Evolutionary conservation across 2,888 invertebrate species (phyloP), one percentile per base, ranked within the genome.

Genomic region (Urechis unicinctus): DNA sequence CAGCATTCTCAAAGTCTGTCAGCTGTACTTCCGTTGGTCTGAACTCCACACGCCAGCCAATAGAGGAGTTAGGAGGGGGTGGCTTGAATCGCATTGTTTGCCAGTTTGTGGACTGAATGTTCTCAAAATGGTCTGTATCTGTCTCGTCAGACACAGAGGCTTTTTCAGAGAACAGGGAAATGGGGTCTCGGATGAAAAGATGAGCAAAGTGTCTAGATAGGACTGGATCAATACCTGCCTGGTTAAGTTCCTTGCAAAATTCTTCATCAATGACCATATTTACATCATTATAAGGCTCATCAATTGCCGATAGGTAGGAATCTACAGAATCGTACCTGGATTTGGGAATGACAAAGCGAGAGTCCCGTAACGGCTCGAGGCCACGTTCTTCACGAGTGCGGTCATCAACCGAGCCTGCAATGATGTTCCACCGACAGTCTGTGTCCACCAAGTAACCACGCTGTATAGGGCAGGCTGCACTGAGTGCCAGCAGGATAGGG

Each of bases 41-140:
- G 82, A 99, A 99, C 82, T 99, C 98, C 1, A 99, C 98, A 65
- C 98, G 85, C 98, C 98, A 99, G 41, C 98, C 98, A 71, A 99
- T 98, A 50, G 90, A 83, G 6, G 93, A 91, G 77, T 93, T 88
- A 21, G 81, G 79, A 0, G 94, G 91, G 45, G 97, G 97, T 30
- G 96, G 96, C 81, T 98, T 98, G 81, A 98, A 98, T 43, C 78
- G 53, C 94, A 97, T 94, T 31, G 95, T 94, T 81, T 97, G 96
- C 97, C 97, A 97, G 81, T 97, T 97, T 29, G 97, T 97, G 0
- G 96, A 96, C 77, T 97, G 96, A 66, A 97, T 94, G 77, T 97
- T 97, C 90, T 99, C 98, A 81, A 99, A 99, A 79, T 98, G 98
- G 78, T 99, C 98, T 0, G 91, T 91, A 71, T 97, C 96, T 67